These are phyloP conservation scores for Cyrtorhinus lividipennis DNA, from an alignment of 1,140 invertebrate species.

Conservation along the genomic window DNA sequence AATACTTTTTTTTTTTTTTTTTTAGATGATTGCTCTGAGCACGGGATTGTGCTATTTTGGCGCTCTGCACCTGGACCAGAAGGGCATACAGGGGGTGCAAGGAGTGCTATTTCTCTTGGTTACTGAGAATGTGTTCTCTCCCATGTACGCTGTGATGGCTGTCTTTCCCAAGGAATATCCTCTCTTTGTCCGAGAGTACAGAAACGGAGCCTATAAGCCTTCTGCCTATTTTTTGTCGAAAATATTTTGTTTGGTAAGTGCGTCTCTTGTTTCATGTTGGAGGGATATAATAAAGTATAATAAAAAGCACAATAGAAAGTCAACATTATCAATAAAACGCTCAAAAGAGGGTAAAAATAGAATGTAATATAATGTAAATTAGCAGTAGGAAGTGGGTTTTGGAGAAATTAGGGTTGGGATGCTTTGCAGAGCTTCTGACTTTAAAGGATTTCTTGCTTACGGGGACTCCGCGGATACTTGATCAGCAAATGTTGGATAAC, in stretches of 20 bases:
- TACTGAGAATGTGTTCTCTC: slow-evolving; percentile 71
- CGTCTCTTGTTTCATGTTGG: too few species aligned
- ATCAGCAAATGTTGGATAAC: too few species aligned
- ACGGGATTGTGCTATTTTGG: slow-evolving; percentile 64
- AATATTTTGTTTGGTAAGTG: slow-evolving; percentile 60
- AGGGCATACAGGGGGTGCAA: slow-evolving; percentile 66
- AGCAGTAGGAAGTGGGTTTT: too few species aligned
- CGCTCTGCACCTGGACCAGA: slow-evolving; percentile 48
- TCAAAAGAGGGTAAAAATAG: too few species aligned
- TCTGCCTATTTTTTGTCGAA: slow-evolving; percentile 59
- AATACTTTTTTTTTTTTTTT: slow-evolving; percentile 10
- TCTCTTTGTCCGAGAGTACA: slow-evolving; percentile 58
- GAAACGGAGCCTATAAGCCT: slow-evolving; percentile 56
- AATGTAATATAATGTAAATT: too few species aligned
- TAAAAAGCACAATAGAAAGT: too few species aligned
- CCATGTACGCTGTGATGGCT: slow-evolving; percentile 68
- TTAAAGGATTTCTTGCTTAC: too few species aligned
- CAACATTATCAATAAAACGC: too few species aligned
- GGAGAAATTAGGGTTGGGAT: too few species aligned
- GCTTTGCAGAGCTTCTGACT: too few species aligned
- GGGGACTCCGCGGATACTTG: too few species aligned
- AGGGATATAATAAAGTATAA: too few species aligned
- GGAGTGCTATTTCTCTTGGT: slow-evolving; percentile 70
- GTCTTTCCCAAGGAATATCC: slow-evolving; percentile 65
- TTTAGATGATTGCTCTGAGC: slow-evolving; percentile 52